Percentiles rank a stretch among this genome's conserved stretches.
Conservation (phyloP, 2,888 invertebrate genomes). For the Hirtodrosophila confusa region DNA sequence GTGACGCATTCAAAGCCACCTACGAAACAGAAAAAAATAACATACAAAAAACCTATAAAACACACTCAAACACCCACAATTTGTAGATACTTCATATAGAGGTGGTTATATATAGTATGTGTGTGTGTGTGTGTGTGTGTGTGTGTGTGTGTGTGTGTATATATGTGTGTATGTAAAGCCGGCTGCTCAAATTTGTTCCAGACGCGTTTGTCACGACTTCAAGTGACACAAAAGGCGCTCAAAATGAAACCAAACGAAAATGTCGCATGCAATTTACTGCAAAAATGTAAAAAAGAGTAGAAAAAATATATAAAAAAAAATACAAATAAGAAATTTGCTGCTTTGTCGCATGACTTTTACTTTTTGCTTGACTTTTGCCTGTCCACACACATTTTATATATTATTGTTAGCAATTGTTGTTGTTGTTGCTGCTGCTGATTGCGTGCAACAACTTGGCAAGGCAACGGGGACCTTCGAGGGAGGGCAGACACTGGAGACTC, state of each 20-base stretch:
- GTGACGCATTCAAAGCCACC: slow-evolving; percentile 44
- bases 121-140: slow-evolving; percentile 14
- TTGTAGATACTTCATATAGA: slow-evolving; percentile 18
- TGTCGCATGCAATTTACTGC: slow-evolving; percentile 71
- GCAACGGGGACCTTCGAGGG: slow-evolving; percentile 10
- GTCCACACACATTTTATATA: slow-evolving; percentile 41
- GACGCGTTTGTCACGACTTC: slow-evolving; percentile 70
- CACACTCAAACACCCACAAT: neutral
- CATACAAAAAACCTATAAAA: slow-evolving; percentile 4
- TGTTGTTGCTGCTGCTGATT: slow-evolving; percentile 45
- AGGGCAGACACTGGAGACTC: slow-evolving; percentile 33
- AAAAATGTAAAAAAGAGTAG: slow-evolving; percentile 35
- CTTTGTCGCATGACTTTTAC: slow-evolving; percentile 71
- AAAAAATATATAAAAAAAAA: slow-evolving; percentile 17
- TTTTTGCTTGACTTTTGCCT: slow-evolving; percentile 36
- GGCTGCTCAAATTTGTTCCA: slow-evolving; percentile 54
- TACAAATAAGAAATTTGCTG: slow-evolving; percentile 11
- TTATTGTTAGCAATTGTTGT: slow-evolving; percentile 26
- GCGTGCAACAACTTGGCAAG: slow-evolving; percentile 66
- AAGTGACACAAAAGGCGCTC: slow-evolving; percentile 55
- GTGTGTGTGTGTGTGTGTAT: slow-evolving; percentile 12
- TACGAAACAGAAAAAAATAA: slow-evolving; percentile 20
- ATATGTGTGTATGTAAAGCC: slow-evolving; percentile 23
- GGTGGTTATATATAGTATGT: slow-evolving; percentile 6
- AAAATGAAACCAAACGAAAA: slow-evolving; percentile 42